Conservation (phyloP, 2,888 invertebrate genomes). For the Trichopria drosophilae region DNA sequence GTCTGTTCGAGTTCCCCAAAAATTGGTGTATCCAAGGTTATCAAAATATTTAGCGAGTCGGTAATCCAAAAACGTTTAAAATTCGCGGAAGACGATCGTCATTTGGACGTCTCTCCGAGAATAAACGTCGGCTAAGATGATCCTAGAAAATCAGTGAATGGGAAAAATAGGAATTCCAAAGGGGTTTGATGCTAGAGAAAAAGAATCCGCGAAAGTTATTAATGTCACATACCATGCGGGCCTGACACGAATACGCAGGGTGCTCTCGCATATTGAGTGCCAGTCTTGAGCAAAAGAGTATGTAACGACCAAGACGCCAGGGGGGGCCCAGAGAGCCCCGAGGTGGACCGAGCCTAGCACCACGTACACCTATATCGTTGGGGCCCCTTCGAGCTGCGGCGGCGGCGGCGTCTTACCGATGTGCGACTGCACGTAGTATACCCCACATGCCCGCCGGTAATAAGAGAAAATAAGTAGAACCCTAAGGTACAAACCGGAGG, state of each 20-base stretch:
- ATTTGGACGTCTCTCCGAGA: no score
- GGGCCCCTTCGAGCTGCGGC: not conserved
- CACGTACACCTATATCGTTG: conserved; percentile 2
- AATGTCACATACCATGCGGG: conserved; percentile 28
- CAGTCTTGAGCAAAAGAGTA: conserved; percentile 20
- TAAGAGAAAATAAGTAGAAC: conserved; percentile 54
- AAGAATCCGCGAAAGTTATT: conserved; percentile 29
- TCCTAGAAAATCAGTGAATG: no score
- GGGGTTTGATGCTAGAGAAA: no score
- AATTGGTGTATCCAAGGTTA: no score
- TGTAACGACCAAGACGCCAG: conserved; percentile 11
- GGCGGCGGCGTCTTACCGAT: not conserved
- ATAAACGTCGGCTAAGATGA: no score
- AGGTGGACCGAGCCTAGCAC: conserved; percentile 32
- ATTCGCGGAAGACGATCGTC: no score
- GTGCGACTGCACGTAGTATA: not conserved
- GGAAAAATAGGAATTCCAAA: no score
- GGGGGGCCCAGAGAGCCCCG: conserved; percentile 32
- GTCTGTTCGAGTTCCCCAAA: no score
- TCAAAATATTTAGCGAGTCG: no score
- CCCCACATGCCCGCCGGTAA: conserved; percentile 46
- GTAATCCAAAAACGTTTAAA: no score
- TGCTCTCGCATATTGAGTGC: conserved; percentile 47
- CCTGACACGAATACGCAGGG: conserved; percentile 13
- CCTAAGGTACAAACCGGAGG: conserved; percentile 49